Evolutionary conservation across 2,113 vertebrate species (phyloP).

Genomic region (Hippocampus zosterae): DNA sequence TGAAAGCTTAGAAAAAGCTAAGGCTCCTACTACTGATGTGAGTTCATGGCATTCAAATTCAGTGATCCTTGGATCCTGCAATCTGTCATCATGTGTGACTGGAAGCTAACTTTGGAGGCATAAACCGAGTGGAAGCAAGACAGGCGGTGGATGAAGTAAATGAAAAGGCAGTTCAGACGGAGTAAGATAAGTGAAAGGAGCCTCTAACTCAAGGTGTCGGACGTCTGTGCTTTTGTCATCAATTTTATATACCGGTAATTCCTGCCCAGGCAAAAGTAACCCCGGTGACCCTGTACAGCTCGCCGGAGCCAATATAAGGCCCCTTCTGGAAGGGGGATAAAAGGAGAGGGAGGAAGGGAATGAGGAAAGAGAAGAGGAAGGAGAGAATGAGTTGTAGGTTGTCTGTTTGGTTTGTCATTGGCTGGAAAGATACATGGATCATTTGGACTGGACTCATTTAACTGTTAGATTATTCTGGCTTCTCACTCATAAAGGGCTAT

Average conservation of each 20-base stretch:
- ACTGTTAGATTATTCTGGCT: slow-evolving; percentile 3
- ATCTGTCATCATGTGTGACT: slow-evolving; percentile 65
- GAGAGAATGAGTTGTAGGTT: slow-evolving; percentile 3
- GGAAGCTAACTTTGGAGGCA: slow-evolving; percentile 38
- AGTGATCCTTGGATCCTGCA: slow-evolving; percentile 64
- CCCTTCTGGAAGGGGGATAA: neutral
- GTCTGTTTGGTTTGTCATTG: slow-evolving; percentile 37
- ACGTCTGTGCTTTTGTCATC: slow-evolving; percentile 38
- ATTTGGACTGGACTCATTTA: slow-evolving; percentile 23
- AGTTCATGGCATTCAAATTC: slow-evolving; percentile 33
- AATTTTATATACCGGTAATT: slow-evolving; percentile 62
- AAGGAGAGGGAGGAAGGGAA: neutral
- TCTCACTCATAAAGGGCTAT: neutral
- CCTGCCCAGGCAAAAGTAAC: slow-evolving; percentile 43
- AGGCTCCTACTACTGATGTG: neutral
- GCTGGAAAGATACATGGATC: slow-evolving; percentile 33
- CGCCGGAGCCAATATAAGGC: slow-evolving; percentile 18
- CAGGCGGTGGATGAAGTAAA: slow-evolving; percentile 18
- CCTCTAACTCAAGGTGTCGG: slow-evolving; percentile 27
- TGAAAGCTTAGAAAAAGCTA: neutral
- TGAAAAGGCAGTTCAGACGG: slow-evolving; percentile 22
- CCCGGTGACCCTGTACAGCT: slow-evolving; percentile 29
- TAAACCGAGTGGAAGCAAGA: slow-evolving; percentile 37
- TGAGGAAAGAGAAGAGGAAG: slow-evolving; percentile 4
- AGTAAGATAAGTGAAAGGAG: slow-evolving; percentile 43